A percentile compares a stretch with the other conserved stretches of the same genome.
phyloP scores from a whole-genome alignment of 2,797 vertebrate species.

The Craterocephalus amniculus region DNA sequence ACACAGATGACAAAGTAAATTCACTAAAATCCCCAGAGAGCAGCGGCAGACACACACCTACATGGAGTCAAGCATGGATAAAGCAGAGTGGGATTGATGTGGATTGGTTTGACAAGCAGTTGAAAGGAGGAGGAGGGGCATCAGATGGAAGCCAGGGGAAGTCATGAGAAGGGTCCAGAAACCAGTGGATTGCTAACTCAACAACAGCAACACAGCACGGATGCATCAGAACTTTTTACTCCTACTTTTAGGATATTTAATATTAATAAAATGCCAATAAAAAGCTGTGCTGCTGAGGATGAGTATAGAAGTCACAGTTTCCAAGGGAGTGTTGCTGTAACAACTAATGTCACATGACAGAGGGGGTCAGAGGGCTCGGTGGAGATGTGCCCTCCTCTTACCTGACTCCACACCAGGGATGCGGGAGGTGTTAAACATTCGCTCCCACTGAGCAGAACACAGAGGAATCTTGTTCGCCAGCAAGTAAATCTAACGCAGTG shows the following conservation, averaged over 20 bases:
- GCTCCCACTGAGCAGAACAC: slow-evolving; percentile 98
- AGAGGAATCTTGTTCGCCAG: slow-evolving; percentile 94
- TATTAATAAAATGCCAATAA: background rate
- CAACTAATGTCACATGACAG: slow-evolving; percentile 28
- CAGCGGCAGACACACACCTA: slow-evolving; percentile 60
- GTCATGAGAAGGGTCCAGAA: slow-evolving; percentile 59
- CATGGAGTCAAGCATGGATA: slow-evolving; percentile 59
- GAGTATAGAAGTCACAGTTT: slow-evolving; percentile 67
- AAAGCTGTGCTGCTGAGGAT: slow-evolving; percentile 59
- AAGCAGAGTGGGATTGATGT: slow-evolving; percentile 54
- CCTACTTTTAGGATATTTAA: background rate
- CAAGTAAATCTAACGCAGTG: slow-evolving; percentile 88
- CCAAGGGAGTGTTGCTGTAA: slow-evolving; percentile 37
- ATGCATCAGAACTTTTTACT: background rate
- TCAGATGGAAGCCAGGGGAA: slow-evolving; percentile 44
- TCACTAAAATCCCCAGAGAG: slow-evolving; percentile 58
- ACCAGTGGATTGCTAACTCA: slow-evolving; percentile 59
- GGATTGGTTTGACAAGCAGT: slow-evolving; percentile 55
- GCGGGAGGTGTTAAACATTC: slow-evolving; percentile 96
- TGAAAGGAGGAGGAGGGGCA: slow-evolving; percentile 50
- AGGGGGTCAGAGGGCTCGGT: slow-evolving; percentile 53
- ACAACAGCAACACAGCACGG: slow-evolving; percentile 62
- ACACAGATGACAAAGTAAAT: slow-evolving; percentile 75
- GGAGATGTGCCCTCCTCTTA: slow-evolving; percentile 81
- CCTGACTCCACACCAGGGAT: slow-evolving; percentile 93